Evolutionary conservation across 2,888 invertebrate genomes (phyloP), one percentile per base, ranked within the genome.

Genomic region (Thecocarcelia acutangulata): DNA sequence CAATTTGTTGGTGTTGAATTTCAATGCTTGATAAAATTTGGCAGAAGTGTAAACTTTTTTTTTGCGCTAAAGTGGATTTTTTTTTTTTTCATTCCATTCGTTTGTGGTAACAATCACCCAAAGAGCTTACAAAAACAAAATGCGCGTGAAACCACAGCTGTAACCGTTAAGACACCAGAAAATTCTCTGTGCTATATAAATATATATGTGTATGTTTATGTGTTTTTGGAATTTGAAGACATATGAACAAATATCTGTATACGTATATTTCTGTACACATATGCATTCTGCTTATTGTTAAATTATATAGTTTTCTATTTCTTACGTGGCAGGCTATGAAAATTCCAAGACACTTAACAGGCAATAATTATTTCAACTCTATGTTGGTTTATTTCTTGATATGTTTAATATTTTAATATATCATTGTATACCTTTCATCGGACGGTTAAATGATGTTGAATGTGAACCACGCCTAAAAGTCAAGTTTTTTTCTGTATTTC

Each of bases 141-240:
- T 81, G 68, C 72, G 76, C 70, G 76, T 73, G 77, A 81, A 77
- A 64, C 76, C 81, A 58, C 76, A 81, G 76, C 76, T 73, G 73
- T 69, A 68, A 44, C 42, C 68, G 68, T 81, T 77, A 77, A 73
- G 63, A 63, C 63, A 76, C 72, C 72, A 63, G 44, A 59, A 76
- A 66, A 72, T 44, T 68, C 69, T 33, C 33, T 24, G 50, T 15
- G 13, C 13, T 37, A 6, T 37, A 6, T 54, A n/a, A 8, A 15
- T 1, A 13, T 15, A 2, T 50, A 33, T 12, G 24, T 28, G 9
- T 12, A 58, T 21, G 12, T 9, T 28, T 52, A 42, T 12, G 12
- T 21, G 21, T n/a, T n/a, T n/a, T n/a, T n/a, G n/a, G n/a, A 11
- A 12, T 21, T 17, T 56, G 19, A 56, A 37, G 11, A 56, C 2